Evolutionary conservation across 2,888 invertebrate genomes (phyloP), one percentile per base, ranked within the genome.

Genomic region (Blastobasis lacticolella): DNA sequence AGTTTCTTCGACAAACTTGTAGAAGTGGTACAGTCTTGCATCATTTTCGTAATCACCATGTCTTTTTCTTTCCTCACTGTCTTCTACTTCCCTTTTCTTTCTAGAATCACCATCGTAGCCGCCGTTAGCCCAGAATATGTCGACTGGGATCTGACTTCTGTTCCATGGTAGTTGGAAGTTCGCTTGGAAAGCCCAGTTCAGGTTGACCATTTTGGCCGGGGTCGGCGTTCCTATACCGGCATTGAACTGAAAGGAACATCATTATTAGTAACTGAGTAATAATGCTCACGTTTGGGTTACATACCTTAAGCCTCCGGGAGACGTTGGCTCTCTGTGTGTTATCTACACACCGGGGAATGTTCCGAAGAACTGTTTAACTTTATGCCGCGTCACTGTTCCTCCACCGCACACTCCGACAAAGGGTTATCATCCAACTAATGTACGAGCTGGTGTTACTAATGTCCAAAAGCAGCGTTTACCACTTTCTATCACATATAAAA

Each of bases 131-230:
- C 68, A 63, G 5, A 89, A 60, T 23, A 88, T 76, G 46, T 87
- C 83, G 0, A 69, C 37, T 0, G 89, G 89, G 50, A 88, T 79
- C 55, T 89, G 86, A 2, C 73, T 73, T 41, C 83, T 57, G 52
- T 85, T 87, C 84, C 86, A 87, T 0, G 89, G 89, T 0, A 87
- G 69, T 42, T 81, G 78, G 58, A 88, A 88, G 57, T 88, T 88
- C 1, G 84, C 79, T 69, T 89, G 89, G 54, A 88, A 75, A 0
- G 82, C 87, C 66, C 76, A 87, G 65, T 88, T 88, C 0, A 88
- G 52, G 56, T 77, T 78, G 5, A 88, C 65, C 44, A 71, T 67
- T 46, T 80, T 75, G 0, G 72, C 64, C 1, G 75, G 71, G 1
- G 80, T 78, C 4, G 88, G 88, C 1, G 84, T 78, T 0, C 78